phyloP scores from a whole-genome alignment of 2,113 vertebrate species.

The Leuciscus idus region DNA sequence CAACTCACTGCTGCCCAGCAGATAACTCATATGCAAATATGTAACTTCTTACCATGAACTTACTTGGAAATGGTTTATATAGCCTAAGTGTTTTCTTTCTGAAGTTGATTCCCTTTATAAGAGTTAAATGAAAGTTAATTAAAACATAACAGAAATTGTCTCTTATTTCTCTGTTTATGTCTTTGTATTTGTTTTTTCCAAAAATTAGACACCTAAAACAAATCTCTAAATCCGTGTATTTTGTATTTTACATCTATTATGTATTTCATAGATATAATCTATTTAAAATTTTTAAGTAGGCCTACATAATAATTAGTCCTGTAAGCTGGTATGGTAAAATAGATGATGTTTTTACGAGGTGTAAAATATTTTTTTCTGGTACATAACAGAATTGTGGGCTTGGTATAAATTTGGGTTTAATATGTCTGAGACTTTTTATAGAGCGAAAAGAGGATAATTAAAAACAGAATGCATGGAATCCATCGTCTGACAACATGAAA shows the following conservation, averaged over 20 bases:
- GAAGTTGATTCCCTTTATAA: too few species aligned
- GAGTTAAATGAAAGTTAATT: too few species aligned
- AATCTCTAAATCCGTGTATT: background rate
- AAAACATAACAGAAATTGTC: background rate
- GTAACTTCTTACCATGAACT: background rate
- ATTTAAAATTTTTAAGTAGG: background rate
- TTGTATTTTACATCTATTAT: background rate
- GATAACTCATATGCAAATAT: background rate
- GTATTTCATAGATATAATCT: background rate
- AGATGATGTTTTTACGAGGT: slow-evolving; percentile 19
- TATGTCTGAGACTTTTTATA: background rate
- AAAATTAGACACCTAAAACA: too few species aligned
- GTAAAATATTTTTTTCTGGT: background rate
- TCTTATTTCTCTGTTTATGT: background rate
- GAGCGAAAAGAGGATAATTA: background rate
- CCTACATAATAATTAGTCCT: slow-evolving; percentile 1
- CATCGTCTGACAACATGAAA: background rate
- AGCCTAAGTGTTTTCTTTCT: too few species aligned
- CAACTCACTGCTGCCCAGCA: background rate
- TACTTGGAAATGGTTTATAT: background rate
- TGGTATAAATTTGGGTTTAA: slow-evolving; percentile 4
- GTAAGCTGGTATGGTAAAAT: slow-evolving; percentile 17
- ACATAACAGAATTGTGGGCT: background rate
- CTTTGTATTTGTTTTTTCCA: background rate
- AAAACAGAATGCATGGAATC: background rate